Conservation (phyloP, 2,888 invertebrate species). For the Lottia scabra region DNA sequence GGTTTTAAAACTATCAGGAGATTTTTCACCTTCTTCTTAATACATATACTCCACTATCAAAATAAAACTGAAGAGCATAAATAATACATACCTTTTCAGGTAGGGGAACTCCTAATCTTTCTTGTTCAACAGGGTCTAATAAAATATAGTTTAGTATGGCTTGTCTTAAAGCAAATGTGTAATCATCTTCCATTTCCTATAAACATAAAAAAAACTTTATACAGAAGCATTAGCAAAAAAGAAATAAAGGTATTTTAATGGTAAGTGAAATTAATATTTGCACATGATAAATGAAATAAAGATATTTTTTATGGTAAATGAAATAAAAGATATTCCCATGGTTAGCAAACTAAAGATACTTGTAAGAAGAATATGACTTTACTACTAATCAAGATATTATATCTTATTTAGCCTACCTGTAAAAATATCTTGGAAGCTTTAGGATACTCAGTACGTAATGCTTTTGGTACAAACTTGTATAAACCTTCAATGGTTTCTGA, state of each 20-base stretch:
- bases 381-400: too few relatives aligned
- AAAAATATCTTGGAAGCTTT: conserved; percentile 52
- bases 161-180: conserved; percentile 75
- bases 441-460: conserved; percentile 41
- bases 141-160: conserved; percentile 79
- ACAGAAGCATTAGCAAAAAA: too few relatives aligned
- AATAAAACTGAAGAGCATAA: too few relatives aligned
- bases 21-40: too few relatives aligned
- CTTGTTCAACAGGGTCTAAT: conserved; percentile 76
- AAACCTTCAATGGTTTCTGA: conserved; percentile 54
- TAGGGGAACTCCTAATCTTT: conserved; percentile 72
- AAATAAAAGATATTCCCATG: too few relatives aligned
- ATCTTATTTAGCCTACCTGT: conserved; percentile 42
- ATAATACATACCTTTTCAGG: conserved; percentile 52
- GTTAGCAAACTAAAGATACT: too few relatives aligned
- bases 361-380: too few relatives aligned
- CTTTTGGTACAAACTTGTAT: conserved; percentile 53
- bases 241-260: too few relatives aligned
- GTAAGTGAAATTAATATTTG: neutral
- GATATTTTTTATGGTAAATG: too few relatives aligned
- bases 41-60: too few relatives aligned
- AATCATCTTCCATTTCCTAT: conserved; percentile 75
- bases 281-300: too few relatives aligned
- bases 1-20: too few relatives aligned
- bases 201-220: conserved; percentile 7